These are phyloP conservation scores for Lithobates pipiens DNA, from an alignment of 2,797 vertebrate genomes.

Conservation along the genomic window DNA sequence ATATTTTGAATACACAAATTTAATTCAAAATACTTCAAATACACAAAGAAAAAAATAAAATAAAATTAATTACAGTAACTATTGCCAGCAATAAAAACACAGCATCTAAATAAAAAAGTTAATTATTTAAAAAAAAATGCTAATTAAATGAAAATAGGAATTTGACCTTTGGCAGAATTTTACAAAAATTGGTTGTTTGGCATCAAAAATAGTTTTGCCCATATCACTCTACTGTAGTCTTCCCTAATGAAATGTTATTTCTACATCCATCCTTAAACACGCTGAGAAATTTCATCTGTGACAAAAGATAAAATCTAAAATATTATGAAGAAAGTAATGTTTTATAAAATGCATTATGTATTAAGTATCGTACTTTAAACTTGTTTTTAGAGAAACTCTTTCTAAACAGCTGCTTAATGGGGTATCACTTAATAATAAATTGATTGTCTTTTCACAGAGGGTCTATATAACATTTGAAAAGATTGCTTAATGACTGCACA, in stretches of 20 bases:
- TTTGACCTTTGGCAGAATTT: too few relatives aligned
- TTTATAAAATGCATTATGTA: conserved; percentile 47
- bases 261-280: neutral
- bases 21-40: too few relatives aligned
- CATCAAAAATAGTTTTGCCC: neutral
- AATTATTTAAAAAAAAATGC: too few relatives aligned
- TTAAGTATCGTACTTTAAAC: conserved; percentile 30
- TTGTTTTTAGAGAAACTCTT: conserved; percentile 31
- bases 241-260: too few relatives aligned
- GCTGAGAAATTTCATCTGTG: neutral
- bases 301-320: neutral
- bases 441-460: conserved; percentile 44
- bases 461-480: conserved; percentile 54
- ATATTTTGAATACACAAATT: too few relatives aligned
- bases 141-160: too few relatives aligned
- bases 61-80: too few relatives aligned
- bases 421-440: conserved; percentile 59
- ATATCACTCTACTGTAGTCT: too few relatives aligned
- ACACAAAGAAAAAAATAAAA: too few relatives aligned
- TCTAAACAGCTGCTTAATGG: conserved; percentile 59
- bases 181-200: too few relatives aligned
- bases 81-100: too few relatives aligned
- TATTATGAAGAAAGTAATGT: neutral
- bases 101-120: too few relatives aligned
- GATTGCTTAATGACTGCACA: conserved; percentile 53